Conservation (phyloP, 53 echinoderm and acorn worm species). For the Temnopleurus reevesii region DNA sequence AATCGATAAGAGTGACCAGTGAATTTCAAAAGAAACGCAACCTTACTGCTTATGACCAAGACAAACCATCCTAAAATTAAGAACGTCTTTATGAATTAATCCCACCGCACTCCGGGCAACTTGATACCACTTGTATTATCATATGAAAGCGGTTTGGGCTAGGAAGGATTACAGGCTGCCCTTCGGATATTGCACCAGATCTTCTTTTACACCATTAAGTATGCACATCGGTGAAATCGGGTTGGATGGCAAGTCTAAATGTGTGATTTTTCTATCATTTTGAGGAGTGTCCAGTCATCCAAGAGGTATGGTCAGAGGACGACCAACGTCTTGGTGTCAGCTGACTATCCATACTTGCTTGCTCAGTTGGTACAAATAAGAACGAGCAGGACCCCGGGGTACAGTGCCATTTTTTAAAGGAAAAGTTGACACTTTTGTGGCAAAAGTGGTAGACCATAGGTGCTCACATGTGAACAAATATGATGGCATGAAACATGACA, state of each 20-base stretch:
- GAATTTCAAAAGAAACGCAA: not conserved
- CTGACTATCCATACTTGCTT: not conserved
- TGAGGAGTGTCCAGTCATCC: constrained; percentile 7
- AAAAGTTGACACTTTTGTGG: constrained; percentile 3
- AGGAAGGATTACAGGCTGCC: not conserved
- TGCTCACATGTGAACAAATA: not conserved
- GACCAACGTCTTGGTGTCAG: not conserved
- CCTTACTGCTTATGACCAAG: constrained; percentile 16
- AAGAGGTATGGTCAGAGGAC: not conserved
- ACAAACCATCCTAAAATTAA: constrained; percentile 2
- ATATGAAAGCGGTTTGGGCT: constrained; percentile 28
- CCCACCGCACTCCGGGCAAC: constrained; percentile 34
- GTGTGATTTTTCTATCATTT: constrained; percentile 17
- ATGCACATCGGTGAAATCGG: not conserved
- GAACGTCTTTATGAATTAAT: constrained; percentile 10
- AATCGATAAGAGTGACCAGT: constrained; percentile 42
- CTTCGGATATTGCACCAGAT: constrained; percentile 29
- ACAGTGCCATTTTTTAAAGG: not conserved
- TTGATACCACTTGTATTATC: constrained; percentile 38
- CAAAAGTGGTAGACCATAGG: not conserved
- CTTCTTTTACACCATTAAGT: not conserved
- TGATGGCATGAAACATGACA: no score
- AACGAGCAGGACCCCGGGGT: constrained; percentile 10
- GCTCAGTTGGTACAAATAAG: constrained; percentile 37
- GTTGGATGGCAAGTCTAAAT: not conserved